Evolutionary conservation across 2,888 invertebrate species (phyloP), one percentile per base, ranked within the genome.

Genomic region (Alcis repandata): DNA sequence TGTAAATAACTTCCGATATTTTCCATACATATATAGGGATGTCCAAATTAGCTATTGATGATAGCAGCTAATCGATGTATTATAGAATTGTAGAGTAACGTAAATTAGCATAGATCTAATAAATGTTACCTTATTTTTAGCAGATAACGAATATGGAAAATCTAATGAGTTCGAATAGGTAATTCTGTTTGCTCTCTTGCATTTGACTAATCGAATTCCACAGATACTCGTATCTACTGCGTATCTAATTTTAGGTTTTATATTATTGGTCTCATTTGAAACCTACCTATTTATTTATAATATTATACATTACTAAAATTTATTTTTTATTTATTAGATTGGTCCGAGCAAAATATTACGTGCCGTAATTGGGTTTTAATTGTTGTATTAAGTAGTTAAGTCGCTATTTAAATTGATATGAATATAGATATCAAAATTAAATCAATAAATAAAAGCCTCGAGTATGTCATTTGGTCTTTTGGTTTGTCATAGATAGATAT

Each of bases 1-100:
- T 56, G 27, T 32, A 43, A 54, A 54, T 32, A 54, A 54, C 43
- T 54, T 54, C 54, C 54, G 41, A 2, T 54, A 43, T 13, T 43
- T 32, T 17, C 15, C 2, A 41, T 41, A 32, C 17, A 54, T 19
- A 54, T 41, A 54, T n/a, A n/a, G n/a, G n/a, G n/a, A n/a, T 41
- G 36, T 51, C 38, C 20, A 51, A 51, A 38, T 20, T 13, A 0
- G 19, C 48, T 10, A 32, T 2, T 19, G n/a, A 13, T 51, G 20
- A 10, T 20, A 36, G 20, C 13, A 20, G 13, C 49, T 33, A 33
- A 49, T 49, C 17, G 17, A 49, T 32, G 17, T 11, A 33, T 20
- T 51, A 13, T 51, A 51, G 13, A 19, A 19, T 19, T 36, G 2
- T 36, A 20, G 13, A 38, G 20, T 57, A 40, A 22, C 40, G 1